Base-by-base conservation (phyloP, 2,113 vertebrate genomes). In the Vulpes vulpes region DNA sequence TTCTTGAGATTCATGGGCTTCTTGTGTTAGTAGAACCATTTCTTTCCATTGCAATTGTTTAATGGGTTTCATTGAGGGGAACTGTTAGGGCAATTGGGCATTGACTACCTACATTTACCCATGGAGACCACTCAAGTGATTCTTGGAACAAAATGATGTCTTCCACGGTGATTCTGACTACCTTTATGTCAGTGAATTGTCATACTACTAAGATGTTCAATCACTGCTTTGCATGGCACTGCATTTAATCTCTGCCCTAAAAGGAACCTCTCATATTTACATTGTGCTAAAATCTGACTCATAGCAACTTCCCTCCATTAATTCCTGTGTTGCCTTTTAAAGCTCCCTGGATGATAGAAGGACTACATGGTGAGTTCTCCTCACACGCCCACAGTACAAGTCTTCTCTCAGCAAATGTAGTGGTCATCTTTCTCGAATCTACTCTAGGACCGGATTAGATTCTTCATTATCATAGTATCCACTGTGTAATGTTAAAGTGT, bases 201-300 rank as follows among this genome's bases (percentile, higher is more conserved):
- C 62, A 22, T 88, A 62, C 80, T 92, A 22, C 69, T 89, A 76
- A 93, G 95, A 92, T 38, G 20, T 86, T 93, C 85, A 76, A 78
- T 89, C 73, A n/a, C n/a, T 64, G 32, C 35, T 95, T 96, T 83
- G 59, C 53, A 30, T 71, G 12, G 51, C 84, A 76, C 15, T n/a
- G 38, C 16, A 73, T 89, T 92, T 85, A 82, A 96, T 86, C 53
- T 80, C 25, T 16, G 38, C 17, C 14, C 69, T 80, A 88, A 80
- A 20, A 87, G 43, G 35, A 90, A 84, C 20, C 11, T 86, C 67
- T 95, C 76, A 51, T 55, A 60, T 92, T 94, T 87, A 87, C 27
- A 76, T 38, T 84, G 55, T 91, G 49, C 88, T 97, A 60, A 96
- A 35, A 90, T 90, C 60, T 96, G 92, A 96, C 38, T 94, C 94